Percentiles rank a stretch among this genome's conserved stretches.
Evolutionary conservation across 2,888 invertebrate species (phyloP).

Genomic region (Aporophyla lueneburgensis): DNA sequence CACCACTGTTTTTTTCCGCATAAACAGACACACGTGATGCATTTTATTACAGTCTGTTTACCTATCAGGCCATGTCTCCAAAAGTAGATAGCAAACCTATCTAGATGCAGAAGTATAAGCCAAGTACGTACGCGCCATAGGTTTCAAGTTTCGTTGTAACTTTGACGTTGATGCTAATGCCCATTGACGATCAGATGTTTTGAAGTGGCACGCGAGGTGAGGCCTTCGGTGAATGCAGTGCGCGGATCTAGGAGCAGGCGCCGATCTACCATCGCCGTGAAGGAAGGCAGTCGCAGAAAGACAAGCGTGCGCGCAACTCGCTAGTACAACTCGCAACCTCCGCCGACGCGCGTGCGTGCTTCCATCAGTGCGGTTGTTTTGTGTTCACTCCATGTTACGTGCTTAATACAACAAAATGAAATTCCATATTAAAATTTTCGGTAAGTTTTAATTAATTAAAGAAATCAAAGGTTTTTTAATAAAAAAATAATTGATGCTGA

Average conservation of each 20-base stretch:
- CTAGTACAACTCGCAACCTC: constrained; percentile 68
- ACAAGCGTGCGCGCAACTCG: constrained; percentile 84
- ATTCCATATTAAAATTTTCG: constrained; percentile 83
- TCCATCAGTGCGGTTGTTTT: constrained; percentile 67
- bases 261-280: constrained; percentile 49
- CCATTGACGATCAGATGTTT: constrained; percentile 77
- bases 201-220: constrained; percentile 81
- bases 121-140: constrained; percentile 26
- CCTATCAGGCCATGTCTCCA: constrained; percentile 22
- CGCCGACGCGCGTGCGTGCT: constrained; percentile 70
- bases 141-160: constrained; percentile 59
- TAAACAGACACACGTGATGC: background rate
- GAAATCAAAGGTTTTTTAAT: constrained; percentile 3
- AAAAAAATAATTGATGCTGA: constrained; percentile 4
- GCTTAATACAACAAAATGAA: constrained; percentile 79
- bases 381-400: constrained; percentile 77
- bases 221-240: constrained; percentile 75
- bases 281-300: constrained; percentile 81
- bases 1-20: background rate
- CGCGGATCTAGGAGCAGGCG: constrained; percentile 72
- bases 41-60: constrained; percentile 14
- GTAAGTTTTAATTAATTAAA: constrained; percentile 72
- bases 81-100: constrained; percentile 13
- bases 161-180: constrained; percentile 68
- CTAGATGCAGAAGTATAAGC: constrained; percentile 3